These are phyloP conservation scores for Gymnothorax reevesii DNA, from an alignment of 2,797 vertebrate genomes.

Conservation along the genomic window DNA sequence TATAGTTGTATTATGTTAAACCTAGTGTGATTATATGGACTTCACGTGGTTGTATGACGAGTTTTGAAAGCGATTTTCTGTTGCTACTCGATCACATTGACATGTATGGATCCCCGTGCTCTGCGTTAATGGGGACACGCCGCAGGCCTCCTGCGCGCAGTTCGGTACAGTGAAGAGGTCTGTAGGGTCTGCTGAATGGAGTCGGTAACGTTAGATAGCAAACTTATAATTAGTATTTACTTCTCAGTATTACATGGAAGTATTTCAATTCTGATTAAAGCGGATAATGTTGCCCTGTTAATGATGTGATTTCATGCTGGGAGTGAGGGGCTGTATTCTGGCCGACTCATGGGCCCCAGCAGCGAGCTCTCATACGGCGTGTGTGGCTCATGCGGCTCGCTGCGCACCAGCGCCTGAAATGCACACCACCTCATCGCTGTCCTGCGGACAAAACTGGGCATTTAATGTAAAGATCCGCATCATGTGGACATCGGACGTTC, in stretches of 20 bases:
- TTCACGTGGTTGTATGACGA: background rate
- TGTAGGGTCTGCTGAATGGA: background rate
- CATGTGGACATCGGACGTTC: too few species aligned
- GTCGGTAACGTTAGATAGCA: background rate
- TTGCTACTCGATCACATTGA: background rate
- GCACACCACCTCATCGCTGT: too few species aligned
- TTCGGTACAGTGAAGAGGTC: background rate
- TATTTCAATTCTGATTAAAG: background rate
- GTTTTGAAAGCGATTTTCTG: background rate
- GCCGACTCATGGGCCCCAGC: background rate
- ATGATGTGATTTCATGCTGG: background rate
- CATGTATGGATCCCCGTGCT: background rate
- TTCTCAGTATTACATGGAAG: too few species aligned
- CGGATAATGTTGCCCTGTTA: background rate
- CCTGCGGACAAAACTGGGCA: too few species aligned
- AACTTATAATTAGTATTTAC: too few species aligned
- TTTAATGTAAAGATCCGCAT: too few species aligned
- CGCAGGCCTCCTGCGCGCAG: background rate
- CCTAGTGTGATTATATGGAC: background rate
- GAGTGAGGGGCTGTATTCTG: background rate
- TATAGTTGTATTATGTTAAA: background rate
- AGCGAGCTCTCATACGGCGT: too few species aligned
- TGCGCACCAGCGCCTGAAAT: too few species aligned
- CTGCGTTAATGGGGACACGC: background rate
- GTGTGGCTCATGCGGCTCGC: too few species aligned